Percentiles rank a stretch among this genome's conserved stretches.
Evolutionary conservation across 2,797 vertebrate genomes (phyloP).

Genomic region (Macroramphosus scolopax): DNA sequence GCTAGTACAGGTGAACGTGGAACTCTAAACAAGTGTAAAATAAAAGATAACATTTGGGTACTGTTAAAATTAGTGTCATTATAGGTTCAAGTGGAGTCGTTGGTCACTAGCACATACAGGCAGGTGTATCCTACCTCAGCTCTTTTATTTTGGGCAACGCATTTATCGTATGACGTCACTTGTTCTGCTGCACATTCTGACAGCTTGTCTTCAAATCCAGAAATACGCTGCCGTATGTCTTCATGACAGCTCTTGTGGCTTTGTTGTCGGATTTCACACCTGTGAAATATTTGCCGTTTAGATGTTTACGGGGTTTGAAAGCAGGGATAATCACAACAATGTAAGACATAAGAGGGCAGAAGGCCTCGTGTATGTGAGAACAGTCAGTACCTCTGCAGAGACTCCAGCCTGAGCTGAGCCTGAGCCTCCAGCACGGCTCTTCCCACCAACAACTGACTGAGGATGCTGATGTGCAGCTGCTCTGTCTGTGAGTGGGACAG

Average conservation of each 20-base stretch:
- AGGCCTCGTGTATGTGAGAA: neutral
- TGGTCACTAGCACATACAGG: no score
- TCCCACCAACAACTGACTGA: conserved; percentile 76
- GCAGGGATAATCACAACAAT: no score
- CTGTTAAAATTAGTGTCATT: no score
- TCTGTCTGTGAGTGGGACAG: conserved; percentile 69
- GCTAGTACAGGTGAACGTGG: neutral
- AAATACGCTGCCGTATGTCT: conserved; percentile 71
- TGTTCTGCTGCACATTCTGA: conserved; percentile 62
- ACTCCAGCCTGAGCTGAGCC: conserved; percentile 70
- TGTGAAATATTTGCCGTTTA: conserved; percentile 42
- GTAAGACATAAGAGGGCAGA: no score
- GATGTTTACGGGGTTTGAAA: no score
- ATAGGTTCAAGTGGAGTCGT: no score
- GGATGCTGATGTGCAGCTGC: conserved; percentile 70
- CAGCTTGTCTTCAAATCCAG: conserved; percentile 71
- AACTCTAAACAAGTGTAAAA: no score
- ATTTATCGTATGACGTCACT: conserved; percentile 80
- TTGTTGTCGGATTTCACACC: conserved; percentile 76
- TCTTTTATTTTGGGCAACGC: conserved; percentile 75
- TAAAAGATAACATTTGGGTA: no score
- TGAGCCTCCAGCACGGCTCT: conserved; percentile 73
- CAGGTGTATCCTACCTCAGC: conserved; percentile 73
- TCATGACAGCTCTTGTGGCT: conserved; percentile 74
- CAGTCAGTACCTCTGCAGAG: conserved; percentile 68